Conservation (phyloP, 2,113 vertebrate species). For the Erythrolamprus reginae region DNA sequence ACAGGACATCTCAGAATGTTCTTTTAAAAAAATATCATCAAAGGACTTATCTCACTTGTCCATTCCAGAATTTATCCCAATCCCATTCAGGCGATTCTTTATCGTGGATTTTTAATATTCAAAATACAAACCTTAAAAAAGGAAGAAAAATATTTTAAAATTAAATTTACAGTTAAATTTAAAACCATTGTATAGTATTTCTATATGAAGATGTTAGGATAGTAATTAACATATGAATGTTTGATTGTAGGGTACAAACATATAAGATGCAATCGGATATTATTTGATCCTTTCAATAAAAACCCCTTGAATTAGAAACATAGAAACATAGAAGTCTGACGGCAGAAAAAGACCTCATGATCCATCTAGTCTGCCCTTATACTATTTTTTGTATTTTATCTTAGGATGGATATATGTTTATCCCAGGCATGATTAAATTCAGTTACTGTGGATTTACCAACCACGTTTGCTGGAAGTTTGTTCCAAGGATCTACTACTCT, state of each 20-base stretch:
- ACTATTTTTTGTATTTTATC: too few relatives aligned
- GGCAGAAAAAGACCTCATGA: too few relatives aligned
- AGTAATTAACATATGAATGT: not conserved
- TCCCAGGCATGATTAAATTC: too few relatives aligned
- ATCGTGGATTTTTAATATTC: slow-evolving; percentile 17
- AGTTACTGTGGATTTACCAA: too few relatives aligned
- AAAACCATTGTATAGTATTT: not conserved
- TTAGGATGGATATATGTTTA: too few relatives aligned
- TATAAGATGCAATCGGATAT: not conserved
- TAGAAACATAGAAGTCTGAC: too few relatives aligned
- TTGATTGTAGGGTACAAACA: too few relatives aligned
- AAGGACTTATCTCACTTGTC: slow-evolving; percentile 50
- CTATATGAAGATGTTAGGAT: not conserved
- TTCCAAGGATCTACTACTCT: too few relatives aligned
- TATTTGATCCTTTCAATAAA: not conserved
- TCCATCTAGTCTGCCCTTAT: too few relatives aligned
- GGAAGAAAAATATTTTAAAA: slow-evolving; percentile 26
- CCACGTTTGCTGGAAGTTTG: too few relatives aligned
- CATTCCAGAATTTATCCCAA: slow-evolving; percentile 23
- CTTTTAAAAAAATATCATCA: slow-evolving; percentile 32
- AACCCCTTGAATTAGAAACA: not conserved
- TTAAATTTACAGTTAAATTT: not conserved
- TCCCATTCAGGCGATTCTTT: slow-evolving; percentile 11
- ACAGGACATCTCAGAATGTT: slow-evolving; percentile 44
- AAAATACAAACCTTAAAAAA: not conserved